Conservation (phyloP, 2,797 vertebrate species). For the Natrix natrix region DNA sequence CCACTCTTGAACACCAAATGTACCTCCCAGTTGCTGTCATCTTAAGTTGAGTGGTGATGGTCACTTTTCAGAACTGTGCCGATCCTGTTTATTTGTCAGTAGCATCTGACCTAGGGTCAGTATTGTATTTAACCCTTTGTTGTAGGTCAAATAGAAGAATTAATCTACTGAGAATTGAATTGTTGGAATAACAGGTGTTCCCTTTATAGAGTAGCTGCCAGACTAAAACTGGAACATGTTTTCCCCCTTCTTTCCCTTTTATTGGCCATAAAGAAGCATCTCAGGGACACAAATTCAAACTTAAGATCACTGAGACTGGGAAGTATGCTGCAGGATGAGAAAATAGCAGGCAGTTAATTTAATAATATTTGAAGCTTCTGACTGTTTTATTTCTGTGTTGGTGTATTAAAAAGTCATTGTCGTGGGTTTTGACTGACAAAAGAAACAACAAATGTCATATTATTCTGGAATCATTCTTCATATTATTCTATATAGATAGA, state of each 20-base stretch:
- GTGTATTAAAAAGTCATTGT: neutral
- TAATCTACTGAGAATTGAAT: conserved; percentile 77
- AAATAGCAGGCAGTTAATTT: conserved; percentile 76
- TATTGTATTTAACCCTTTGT: conserved; percentile 85
- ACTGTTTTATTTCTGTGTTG: neutral
- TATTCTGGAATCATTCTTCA: neutral
- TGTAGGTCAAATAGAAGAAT: conserved; percentile 80
- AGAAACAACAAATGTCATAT: neutral
- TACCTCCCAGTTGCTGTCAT: conserved; percentile 54
- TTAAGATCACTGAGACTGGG: conserved; percentile 63
- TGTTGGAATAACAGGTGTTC: conserved; percentile 76
- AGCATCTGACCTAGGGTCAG: conserved; percentile 75
- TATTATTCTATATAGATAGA: neutral
- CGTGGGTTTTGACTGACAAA: conserved; percentile 33
- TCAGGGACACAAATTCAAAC: conserved; percentile 80
- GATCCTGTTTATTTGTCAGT: conserved; percentile 84
- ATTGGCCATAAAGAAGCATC: conserved; percentile 67
- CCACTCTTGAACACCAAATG: conserved; percentile 61
- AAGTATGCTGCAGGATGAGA: conserved; percentile 47
- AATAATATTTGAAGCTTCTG: conserved; percentile 36
- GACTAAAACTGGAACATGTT: conserved; percentile 70
- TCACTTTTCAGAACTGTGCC: conserved; percentile 78
- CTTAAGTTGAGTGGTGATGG: conserved; percentile 64
- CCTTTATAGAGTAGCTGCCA: conserved; percentile 51
- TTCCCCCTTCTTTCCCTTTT: conserved; percentile 56